Conservation (phyloP, 2,888 invertebrate species). For the Noctua fimbriata region DNA sequence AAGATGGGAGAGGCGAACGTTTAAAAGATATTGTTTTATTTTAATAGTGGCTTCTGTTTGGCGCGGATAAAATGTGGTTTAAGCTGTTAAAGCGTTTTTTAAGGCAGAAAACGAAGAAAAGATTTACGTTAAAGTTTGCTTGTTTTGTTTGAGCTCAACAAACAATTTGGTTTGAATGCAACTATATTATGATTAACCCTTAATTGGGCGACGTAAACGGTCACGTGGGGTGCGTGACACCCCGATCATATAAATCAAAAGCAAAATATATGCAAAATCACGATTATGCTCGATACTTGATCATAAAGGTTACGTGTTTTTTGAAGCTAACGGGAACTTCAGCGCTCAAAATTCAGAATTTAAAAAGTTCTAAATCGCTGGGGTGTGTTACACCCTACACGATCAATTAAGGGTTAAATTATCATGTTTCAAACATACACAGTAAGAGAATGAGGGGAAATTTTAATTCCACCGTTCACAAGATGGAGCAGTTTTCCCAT, state of each 20-base stretch:
- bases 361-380: too few relatives aligned
- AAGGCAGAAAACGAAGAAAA: not conserved
- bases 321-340: too few relatives aligned
- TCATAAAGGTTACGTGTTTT: too few relatives aligned
- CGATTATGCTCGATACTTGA: too few relatives aligned
- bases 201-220: too few relatives aligned
- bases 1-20: slow-evolving; percentile 53
- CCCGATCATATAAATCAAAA: too few relatives aligned
- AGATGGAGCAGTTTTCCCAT: not conserved
- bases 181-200: not conserved
- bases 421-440: not conserved
- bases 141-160: not conserved
- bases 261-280: too few relatives aligned
- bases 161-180: not conserved
- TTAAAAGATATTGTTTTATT: slow-evolving; percentile 65
- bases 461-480: not conserved
- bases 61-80: slow-evolving; percentile 38
- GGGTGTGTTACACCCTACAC: too few relatives aligned
- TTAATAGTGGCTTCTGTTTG: slow-evolving; percentile 45
- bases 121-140: not conserved
- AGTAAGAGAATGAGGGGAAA: too few relatives aligned
- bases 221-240: too few relatives aligned
- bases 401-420: too few relatives aligned
- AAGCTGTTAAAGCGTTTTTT: slow-evolving; percentile 29
- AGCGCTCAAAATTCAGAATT: too few relatives aligned